Evolutionary conservation across 2,888 invertebrate species (phyloP), one percentile per base, ranked within the genome.

Genomic region (Capitulum mitella): DNA sequence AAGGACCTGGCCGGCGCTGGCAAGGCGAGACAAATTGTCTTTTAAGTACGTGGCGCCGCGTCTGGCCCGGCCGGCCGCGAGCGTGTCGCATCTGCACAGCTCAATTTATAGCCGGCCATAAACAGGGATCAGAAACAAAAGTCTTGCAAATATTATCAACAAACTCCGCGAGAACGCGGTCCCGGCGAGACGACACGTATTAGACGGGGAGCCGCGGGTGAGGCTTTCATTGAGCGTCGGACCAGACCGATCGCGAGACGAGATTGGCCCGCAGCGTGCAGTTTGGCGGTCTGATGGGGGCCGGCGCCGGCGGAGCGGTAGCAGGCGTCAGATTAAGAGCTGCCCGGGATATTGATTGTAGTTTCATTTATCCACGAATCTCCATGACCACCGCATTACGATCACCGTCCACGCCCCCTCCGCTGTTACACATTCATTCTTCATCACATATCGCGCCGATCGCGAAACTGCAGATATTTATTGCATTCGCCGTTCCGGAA

Each of bases 401-500:
- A 34, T 14, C 19, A 29, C 22, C 32, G 34, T 16, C 8, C 64
- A 10, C 3, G 64, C 32, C 64, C 64, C 32, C 32, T 64, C 64
- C 51, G 34, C 64, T 64, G 64, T 64, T 64, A 64, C 64, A 64
- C 64, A 64, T 64, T 64, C 64, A 64, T 64, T 29, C 29, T 29
- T 34, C 64, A 34, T 19, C 34, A 10, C 2, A 19, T 70, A 70
- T 70, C 70, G 37, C 70, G 26, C 26, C 37, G 22, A 70, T 70
- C 70, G 22, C 70, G 19, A 29, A 64, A 70, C 70, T 40, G 70
- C 37, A 40, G 70, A 70, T 70, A 70, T 40, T 70, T 40, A 70
- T 70, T 70, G 70, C 70, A 70, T 26, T 5, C 10, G 34, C 40
- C 37, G 26, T 26, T 34, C 34, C 40, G 40, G 70, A 70, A 70